Evolutionary conservation across 23 tunicate genomes (phyloP).

Genomic region (Trididemnum clinides): DNA sequence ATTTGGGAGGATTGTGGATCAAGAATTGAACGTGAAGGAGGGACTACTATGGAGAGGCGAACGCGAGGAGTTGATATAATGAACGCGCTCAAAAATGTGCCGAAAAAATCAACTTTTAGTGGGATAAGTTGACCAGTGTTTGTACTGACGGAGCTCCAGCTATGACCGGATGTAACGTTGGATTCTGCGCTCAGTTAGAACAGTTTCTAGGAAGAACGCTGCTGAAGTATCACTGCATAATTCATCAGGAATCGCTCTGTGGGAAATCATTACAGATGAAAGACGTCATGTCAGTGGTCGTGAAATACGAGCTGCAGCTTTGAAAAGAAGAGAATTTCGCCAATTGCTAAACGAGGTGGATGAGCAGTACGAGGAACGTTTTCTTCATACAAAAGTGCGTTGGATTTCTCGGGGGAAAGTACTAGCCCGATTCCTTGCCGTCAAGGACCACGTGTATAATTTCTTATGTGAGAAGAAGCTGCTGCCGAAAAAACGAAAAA

Average conservation of each 20-base stretch:
- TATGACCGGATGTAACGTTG: conserved; percentile 16
- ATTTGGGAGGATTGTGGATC: background rate
- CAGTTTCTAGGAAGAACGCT: conserved; percentile 22
- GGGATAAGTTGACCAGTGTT: conserved; percentile 7
- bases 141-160: conserved; percentile 29
- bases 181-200: conserved; percentile 23
- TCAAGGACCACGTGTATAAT: too few relatives aligned
- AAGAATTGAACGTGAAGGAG: too few relatives aligned
- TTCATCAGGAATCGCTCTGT: conserved; percentile 9
- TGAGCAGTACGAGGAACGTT: too few relatives aligned
- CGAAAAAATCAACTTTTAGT: too few relatives aligned
- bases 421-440: too few relatives aligned
- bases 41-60: background rate
- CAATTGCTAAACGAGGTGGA: too few relatives aligned
- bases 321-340: too few relatives aligned
- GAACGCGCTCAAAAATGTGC: background rate
- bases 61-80: background rate
- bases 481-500: too few relatives aligned
- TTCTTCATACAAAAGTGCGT: too few relatives aligned
- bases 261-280: conserved; percentile 14
- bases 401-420: too few relatives aligned
- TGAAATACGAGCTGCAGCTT: background rate
- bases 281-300: conserved; percentile 6
- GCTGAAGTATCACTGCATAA: conserved; percentile 12
- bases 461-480: too few relatives aligned